Evolutionary conservation across 1,140 invertebrate species (phyloP).

Genomic region (Eufriesea mexicana): DNA sequence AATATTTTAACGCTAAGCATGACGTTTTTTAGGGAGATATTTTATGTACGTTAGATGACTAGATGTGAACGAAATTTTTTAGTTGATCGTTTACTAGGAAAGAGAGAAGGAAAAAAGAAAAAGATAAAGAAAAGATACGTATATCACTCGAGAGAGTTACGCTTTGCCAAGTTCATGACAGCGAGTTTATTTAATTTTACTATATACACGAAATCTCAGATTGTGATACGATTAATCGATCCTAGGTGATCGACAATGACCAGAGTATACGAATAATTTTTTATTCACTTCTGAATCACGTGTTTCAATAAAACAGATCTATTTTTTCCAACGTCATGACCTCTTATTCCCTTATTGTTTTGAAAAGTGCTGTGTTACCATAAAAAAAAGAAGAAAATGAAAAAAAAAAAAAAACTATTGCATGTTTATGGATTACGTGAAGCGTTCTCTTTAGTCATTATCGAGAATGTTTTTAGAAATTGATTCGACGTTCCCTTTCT

Average conservation of each 20-base stretch:
- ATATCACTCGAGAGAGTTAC: constrained; percentile 35
- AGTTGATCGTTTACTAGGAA: background rate
- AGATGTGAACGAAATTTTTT: background rate
- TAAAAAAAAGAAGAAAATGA: too few relatives aligned
- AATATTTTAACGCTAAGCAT: background rate
- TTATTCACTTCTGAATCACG: constrained; percentile 48
- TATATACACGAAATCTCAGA: constrained; percentile 17
- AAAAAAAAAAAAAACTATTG: constrained; percentile 21
- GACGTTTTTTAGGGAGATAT: background rate
- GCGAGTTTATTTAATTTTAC: background rate
- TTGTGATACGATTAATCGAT: constrained; percentile 29
- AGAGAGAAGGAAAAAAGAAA: constrained; percentile 32
- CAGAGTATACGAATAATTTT: constrained; percentile 29
- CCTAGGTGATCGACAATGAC: background rate
- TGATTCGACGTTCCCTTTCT: background rate
- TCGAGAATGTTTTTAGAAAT: background rate
- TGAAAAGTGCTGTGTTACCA: background rate
- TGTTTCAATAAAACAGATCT: constrained; percentile 56
- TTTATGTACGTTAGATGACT: background rate
- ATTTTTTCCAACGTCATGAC: constrained; percentile 57
- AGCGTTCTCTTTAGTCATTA: background rate
- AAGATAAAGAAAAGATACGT: constrained; percentile 56
- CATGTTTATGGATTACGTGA: constrained; percentile 50
- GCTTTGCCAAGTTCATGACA: constrained; percentile 34
- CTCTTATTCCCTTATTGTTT: constrained; percentile 64